Base-by-base conservation (phyloP, 2,888 invertebrate species). In the Hylaea fasciaria region DNA sequence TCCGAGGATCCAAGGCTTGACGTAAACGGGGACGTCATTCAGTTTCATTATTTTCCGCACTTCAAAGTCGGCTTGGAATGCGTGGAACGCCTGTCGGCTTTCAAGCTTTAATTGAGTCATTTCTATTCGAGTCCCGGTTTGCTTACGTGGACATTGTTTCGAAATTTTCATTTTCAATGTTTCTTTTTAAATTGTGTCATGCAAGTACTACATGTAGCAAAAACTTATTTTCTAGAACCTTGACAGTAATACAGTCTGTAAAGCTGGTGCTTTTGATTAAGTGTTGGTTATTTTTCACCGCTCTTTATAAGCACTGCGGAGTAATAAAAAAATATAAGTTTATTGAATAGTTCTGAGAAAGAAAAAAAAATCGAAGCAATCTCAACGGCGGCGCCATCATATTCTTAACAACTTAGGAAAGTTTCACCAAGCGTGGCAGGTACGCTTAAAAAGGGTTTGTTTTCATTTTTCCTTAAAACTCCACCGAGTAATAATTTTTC, bases 401-500 rank as follows among this genome's bases (percentile, higher is more conserved):
- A 64, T 62, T 32, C 39, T 44, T 43, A 51, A 45, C 50, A 55
- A 51, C 51, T 60, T 51, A 46, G 44, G 49, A 64, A 66, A 63
- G 46, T 65, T 66, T 28, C 60, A 39, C 69, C 22, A 22, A 22
- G 22, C 22, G 5, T 22, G 5, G 3, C 22, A 22, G 67, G 68
- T 73, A 67, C 69, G 72, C 70, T 69, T 62, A 60, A 53, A 77
- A 74, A 73, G 73, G 74, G 73, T 79, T 81, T 81, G 75, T 78
- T 80, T 77, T 70, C 72, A 75, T 71, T 81, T 82, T 80, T 80
- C 81, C 78, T 80, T 80, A 74, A 83, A 85, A 83, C 83, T 81
- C 78, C 77, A 76, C 67, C 64, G 74, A 68, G 80, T 74, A 82
- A 85, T 86, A 84, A 82, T 83, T 87, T 85, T 76, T 72, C 81